phyloP scores from a whole-genome alignment of 2,888 invertebrate species.

The Drosophila nr. fundita region DNA sequence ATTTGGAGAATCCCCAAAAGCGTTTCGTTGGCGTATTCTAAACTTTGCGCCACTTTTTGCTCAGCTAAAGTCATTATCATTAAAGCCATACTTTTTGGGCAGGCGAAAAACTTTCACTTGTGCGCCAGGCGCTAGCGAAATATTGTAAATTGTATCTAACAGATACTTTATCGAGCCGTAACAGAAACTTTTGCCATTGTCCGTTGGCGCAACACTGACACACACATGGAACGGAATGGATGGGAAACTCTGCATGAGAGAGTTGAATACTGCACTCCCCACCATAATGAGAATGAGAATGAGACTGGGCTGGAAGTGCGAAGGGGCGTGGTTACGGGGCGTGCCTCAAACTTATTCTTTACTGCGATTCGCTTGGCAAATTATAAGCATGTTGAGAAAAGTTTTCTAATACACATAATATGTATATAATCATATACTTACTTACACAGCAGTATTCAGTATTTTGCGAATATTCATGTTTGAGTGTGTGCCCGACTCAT shows the following conservation, averaged over 20 bases:
- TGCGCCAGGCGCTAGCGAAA: slow-evolving; percentile 50
- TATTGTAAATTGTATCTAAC: slow-evolving; percentile 78
- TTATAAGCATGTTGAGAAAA: slow-evolving; percentile 43
- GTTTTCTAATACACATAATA: slow-evolving; percentile 14
- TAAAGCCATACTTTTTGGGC: slow-evolving; percentile 74
- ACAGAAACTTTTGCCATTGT: slow-evolving; percentile 77
- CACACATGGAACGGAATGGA: slow-evolving; percentile 21
- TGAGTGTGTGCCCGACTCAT: not conserved
- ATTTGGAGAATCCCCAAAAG: slow-evolving; percentile 74
- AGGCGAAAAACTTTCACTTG: slow-evolving; percentile 69
- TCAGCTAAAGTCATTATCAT: slow-evolving; percentile 77
- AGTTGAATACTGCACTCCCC: slow-evolving; percentile 57
- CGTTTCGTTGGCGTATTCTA: slow-evolving; percentile 74
- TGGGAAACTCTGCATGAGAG: slow-evolving; percentile 35
- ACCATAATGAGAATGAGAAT: slow-evolving; percentile 48
- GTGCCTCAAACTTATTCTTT: slow-evolving; percentile 45
- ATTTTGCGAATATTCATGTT: not conserved
- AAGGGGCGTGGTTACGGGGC: slow-evolving; percentile 6
- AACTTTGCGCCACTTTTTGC: slow-evolving; percentile 74
- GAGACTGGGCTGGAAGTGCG: not conserved
- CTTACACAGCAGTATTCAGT: not conserved
- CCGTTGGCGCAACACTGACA: slow-evolving; percentile 68
- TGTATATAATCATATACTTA: not conserved
- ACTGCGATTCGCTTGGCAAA: slow-evolving; percentile 50
- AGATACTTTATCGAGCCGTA: slow-evolving; percentile 78